A percentile compares a stretch with the other conserved stretches of the same genome.
Evolutionary conservation across 2,113 vertebrate species (phyloP).

Genomic region (Bujurquina vittata): DNA sequence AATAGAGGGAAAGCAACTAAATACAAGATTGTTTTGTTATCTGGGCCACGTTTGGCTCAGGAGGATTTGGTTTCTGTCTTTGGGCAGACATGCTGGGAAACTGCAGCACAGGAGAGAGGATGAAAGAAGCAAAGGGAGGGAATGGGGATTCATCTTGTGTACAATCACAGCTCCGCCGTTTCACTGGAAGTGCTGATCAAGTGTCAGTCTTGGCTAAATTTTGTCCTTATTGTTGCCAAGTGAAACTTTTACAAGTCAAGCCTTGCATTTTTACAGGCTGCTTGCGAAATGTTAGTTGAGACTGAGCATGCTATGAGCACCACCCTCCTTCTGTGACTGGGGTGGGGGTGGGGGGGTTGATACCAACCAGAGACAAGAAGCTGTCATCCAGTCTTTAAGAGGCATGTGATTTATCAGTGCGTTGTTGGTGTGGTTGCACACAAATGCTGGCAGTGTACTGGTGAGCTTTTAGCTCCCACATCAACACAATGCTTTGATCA

Average conservation of each 20-base stretch:
- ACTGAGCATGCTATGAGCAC: background rate
- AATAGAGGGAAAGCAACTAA: slow-evolving; percentile 18
- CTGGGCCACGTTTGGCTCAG: slow-evolving; percentile 51
- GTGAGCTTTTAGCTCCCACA: slow-evolving; percentile 29
- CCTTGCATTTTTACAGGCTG: background rate
- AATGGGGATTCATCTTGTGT: background rate
- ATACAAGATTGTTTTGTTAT: slow-evolving; percentile 49
- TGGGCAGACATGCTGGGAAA: slow-evolving; percentile 32
- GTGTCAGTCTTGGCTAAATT: slow-evolving; percentile 24
- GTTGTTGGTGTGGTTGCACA: slow-evolving; percentile 39
- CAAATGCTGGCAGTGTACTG: slow-evolving; percentile 17
- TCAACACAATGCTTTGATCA: slow-evolving; percentile 21
- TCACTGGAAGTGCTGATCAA: slow-evolving; percentile 33
- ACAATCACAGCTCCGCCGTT: slow-evolving; percentile 22
- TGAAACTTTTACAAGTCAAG: slow-evolving; percentile 22
- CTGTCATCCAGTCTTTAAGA: slow-evolving; percentile 7
- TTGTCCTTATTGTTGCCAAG: slow-evolving; percentile 11
- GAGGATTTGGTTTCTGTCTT: slow-evolving; percentile 53
- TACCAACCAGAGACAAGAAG: slow-evolving; percentile 26
- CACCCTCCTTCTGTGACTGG: background rate
- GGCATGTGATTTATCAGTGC: background rate
- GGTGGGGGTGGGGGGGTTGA: too few relatives aligned
- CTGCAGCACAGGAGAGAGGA: slow-evolving; percentile 16
- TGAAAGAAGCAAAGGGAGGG: background rate
- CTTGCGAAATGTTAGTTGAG: background rate